Evolutionary conservation across 1,140 invertebrate species (phyloP).

Genomic region (Meloidogyne floridensis): DNA sequence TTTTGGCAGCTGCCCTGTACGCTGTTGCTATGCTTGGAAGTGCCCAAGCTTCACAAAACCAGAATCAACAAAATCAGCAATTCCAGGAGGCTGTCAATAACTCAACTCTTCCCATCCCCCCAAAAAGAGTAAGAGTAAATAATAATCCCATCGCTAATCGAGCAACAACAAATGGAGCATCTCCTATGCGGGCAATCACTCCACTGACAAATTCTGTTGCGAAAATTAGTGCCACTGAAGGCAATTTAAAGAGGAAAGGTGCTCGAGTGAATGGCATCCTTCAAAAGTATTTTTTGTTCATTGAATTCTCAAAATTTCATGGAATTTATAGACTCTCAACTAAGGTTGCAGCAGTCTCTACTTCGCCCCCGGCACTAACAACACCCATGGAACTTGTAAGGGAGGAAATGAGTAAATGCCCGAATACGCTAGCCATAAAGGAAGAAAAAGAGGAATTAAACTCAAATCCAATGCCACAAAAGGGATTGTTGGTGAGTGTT

Average conservation of each 20-base stretch:
- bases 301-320: not conserved
- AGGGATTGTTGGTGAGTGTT: not conserved
- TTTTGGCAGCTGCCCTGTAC: slow-evolving; percentile 26
- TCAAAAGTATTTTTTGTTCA: slow-evolving; percentile 40
- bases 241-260: slow-evolving; percentile 16
- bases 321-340: slow-evolving; percentile 37
- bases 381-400: not conserved
- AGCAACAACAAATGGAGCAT: not conserved
- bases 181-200: not conserved
- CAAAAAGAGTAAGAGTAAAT: slow-evolving; percentile 10
- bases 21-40: slow-evolving; percentile 27
- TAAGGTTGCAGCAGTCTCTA: slow-evolving; percentile 39
- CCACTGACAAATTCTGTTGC: slow-evolving; percentile 13
- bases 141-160: not conserved
- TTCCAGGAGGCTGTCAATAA: not conserved
- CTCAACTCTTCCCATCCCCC: not conserved
- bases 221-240: slow-evolving; percentile 13
- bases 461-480: not conserved
- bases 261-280: slow-evolving; percentile 45
- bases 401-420: not conserved
- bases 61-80: slow-evolving; percentile 5
- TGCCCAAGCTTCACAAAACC: not conserved
- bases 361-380: not conserved
- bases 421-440: not conserved
- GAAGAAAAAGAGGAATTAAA: not conserved